Conservation (phyloP, 1,140 invertebrate genomes). For the Drosophila busckii region DNA sequence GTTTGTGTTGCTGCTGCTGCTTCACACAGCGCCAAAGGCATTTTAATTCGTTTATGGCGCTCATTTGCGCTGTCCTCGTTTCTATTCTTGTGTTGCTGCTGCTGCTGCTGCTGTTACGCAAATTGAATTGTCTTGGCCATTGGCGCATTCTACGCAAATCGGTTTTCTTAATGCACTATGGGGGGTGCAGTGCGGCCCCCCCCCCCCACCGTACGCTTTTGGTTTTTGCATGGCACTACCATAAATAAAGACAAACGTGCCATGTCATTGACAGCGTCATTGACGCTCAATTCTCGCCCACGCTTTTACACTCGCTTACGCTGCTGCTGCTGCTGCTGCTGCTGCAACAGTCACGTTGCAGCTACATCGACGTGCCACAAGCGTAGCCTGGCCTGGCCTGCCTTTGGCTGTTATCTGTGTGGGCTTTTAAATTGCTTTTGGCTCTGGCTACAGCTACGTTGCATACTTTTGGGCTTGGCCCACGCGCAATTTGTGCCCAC, state of each 20-base stretch:
- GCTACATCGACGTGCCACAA: no score
- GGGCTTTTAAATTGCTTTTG: conserved; percentile 1
- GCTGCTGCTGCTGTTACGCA: conserved; percentile 39
- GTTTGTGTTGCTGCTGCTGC: background rate
- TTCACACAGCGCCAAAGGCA: conserved; percentile 52
- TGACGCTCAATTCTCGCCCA: no score
- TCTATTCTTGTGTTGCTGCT: background rate
- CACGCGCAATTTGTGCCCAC: conserved; percentile 42
- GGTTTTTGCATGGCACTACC: no score
- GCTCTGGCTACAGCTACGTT: background rate
- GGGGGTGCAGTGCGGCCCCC: no score
- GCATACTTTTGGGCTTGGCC: conserved; percentile 47
- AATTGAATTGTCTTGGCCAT: conserved; percentile 58
- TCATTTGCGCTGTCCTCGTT: conserved; percentile 42
- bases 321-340: background rate
- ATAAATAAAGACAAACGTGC: conserved; percentile 1
- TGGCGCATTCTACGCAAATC: conserved; percentile 52
- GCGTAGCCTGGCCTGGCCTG: no score
- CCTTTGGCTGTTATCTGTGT: background rate
- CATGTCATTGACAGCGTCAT: conserved; percentile 8
- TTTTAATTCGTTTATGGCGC: conserved; percentile 66
- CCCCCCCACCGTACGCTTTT: no score
- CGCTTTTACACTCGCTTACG: no score
- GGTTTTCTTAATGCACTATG: conserved; percentile 47
- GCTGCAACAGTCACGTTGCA: background rate